Evolutionary conservation across 2,888 invertebrate species (phyloP).

Genomic region (Acanthoscelides obtectus): DNA sequence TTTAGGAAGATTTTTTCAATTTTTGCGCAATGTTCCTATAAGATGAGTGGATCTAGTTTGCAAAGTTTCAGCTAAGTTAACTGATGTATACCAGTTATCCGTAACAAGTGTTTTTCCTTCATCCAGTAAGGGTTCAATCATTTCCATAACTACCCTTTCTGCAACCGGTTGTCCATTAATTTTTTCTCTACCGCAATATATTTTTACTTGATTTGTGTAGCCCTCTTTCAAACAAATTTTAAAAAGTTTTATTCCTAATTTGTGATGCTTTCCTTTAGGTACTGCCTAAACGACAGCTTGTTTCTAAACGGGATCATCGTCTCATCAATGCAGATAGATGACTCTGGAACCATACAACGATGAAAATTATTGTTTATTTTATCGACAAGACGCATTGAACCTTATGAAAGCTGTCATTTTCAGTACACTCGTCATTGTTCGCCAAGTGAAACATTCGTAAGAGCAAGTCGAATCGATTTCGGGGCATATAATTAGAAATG

Average conservation of each 20-base stretch:
- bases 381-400: constrained; percentile 1
- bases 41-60: constrained; percentile 3
- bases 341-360: background rate
- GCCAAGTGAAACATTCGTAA: constrained; percentile 6
- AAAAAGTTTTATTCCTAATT: background rate
- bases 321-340: constrained; percentile 3
- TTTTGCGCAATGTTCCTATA: constrained; percentile 12
- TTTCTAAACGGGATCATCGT: constrained; percentile 5
- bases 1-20: constrained; percentile 20
- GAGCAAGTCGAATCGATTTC: constrained; percentile 8
- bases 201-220: background rate
- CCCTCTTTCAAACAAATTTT: background rate
- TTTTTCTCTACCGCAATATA: constrained; percentile 8
- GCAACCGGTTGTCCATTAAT: constrained; percentile 7
- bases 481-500: constrained; percentile 2
- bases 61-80: constrained; percentile 8
- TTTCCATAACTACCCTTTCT: background rate
- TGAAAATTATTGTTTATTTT: constrained; percentile 6
- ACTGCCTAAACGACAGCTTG: constrained; percentile 2
- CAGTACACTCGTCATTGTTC: constrained; percentile 10
- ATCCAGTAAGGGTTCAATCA: constrained; percentile 8
- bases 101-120: constrained; percentile 7
- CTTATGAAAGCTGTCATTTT: constrained; percentile 2
- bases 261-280: background rate
- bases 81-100: constrained; percentile 10